Evolutionary conservation across 2,113 vertebrate genomes (phyloP).

Genomic region (Cricetomys ansorgei): DNA sequence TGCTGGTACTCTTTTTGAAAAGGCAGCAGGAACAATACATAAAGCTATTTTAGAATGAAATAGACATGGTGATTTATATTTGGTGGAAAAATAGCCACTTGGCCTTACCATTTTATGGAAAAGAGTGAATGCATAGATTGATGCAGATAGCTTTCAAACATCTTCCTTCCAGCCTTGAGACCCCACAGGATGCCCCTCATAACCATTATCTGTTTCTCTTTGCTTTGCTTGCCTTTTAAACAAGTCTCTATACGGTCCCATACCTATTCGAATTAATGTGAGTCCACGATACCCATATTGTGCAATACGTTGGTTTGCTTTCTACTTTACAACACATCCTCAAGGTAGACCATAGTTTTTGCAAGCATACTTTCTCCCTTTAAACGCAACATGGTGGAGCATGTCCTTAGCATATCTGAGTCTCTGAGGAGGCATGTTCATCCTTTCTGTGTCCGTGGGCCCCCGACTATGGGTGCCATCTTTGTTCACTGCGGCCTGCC

Average conservation of each 20-base stretch:
- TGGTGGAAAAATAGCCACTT: background rate
- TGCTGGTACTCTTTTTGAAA: no score
- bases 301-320: background rate
- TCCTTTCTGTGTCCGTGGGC: background rate
- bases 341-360: background rate
- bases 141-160: background rate
- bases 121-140: background rate
- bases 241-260: background rate
- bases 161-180: background rate
- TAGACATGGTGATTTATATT: no score
- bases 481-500: background rate
- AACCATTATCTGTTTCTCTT: background rate
- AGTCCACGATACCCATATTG: background rate
- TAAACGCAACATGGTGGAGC: background rate
- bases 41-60: background rate
- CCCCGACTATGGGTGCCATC: fast-evolving
- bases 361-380: background rate
- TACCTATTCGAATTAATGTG: background rate
- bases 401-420: background rate
- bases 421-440: background rate
- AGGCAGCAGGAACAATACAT: background rate
- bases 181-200: background rate
- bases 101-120: background rate
- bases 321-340: background rate
- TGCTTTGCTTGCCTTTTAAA: background rate